phyloP scores from a whole-genome alignment of 1,140 invertebrate species.

The Hyles euphorbiae region DNA sequence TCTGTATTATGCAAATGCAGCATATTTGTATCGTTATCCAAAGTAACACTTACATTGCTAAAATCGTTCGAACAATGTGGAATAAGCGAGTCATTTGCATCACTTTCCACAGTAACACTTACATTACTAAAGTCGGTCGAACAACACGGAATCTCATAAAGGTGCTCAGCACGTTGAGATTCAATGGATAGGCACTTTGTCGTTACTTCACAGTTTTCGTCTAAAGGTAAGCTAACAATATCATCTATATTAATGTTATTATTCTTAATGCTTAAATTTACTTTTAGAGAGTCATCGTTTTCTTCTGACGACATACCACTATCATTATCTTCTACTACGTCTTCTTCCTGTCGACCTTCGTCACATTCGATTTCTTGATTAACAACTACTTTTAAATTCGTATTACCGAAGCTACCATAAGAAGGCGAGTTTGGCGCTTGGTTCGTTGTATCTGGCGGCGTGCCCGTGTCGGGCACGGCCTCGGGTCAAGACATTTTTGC shows the following conservation, averaged over 20 bases:
- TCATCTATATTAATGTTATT: constrained; percentile 34
- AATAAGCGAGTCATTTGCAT: too few relatives aligned
- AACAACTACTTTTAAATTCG: constrained; percentile 35
- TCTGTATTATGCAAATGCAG: constrained; percentile 2
- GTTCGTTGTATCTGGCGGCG: constrained; percentile 30
- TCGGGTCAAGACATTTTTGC: constrained; percentile 59
- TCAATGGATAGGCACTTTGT: constrained; percentile 65
- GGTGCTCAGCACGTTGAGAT: constrained; percentile 49
- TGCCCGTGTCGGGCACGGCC: constrained; percentile 59
- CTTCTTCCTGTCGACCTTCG: constrained; percentile 25
- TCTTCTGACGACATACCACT: constrained; percentile 70
- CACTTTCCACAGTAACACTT: constrained; percentile 30
- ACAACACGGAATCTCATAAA: constrained; percentile 73
- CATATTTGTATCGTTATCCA: too few relatives aligned
- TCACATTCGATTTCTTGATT: constrained; percentile 33
- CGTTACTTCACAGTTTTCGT: constrained; percentile 38
- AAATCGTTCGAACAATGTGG: too few relatives aligned
- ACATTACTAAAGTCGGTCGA: constrained; percentile 53
- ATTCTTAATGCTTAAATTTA: constrained; percentile 35
- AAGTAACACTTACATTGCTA: too few relatives aligned
- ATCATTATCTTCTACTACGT: constrained; percentile 45
- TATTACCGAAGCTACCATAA: constrained; percentile 61
- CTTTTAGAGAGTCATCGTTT: constrained; percentile 54
- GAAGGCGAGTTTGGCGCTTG: constrained; percentile 29
- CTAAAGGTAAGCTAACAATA: constrained; percentile 36